Conservation (phyloP, 2,797 vertebrate genomes). For the Serranus cabrilla region DNA sequence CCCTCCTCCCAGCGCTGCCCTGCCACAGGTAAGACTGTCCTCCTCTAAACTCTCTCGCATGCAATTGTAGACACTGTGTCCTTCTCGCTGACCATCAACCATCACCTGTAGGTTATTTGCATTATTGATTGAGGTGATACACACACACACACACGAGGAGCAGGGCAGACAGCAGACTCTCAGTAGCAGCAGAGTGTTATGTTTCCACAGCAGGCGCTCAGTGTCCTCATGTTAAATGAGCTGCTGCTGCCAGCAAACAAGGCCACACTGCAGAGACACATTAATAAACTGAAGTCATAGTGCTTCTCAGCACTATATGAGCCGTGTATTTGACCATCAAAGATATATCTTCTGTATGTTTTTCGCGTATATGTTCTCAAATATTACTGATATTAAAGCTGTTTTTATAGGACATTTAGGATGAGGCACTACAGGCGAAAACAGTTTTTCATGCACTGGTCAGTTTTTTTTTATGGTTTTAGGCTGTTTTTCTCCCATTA, state of each 20-base stretch:
- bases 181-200: constrained; percentile 71
- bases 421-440: no score
- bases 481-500: no score
- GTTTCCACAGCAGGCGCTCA: constrained; percentile 67
- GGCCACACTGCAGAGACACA: constrained; percentile 8
- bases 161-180: constrained; percentile 57
- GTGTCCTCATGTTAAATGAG: constrained; percentile 68
- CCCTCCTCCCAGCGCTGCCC: constrained; percentile 68
- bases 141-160: constrained; percentile 28
- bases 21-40: constrained; percentile 74
- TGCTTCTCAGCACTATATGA: neutral
- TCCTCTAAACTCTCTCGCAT: constrained; percentile 29
- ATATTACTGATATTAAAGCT: no score
- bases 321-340: neutral
- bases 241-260: constrained; percentile 26
- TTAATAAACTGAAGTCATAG: neutral
- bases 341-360: no score
- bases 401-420: no score
- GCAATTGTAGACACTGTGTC: constrained; percentile 46
- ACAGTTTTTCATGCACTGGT: no score
- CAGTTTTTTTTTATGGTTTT: no score
- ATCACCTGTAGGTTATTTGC: constrained; percentile 76
- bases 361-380: no score
- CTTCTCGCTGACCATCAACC: constrained; percentile 60
- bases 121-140: constrained; percentile 83